phyloP scores from a whole-genome alignment of 1,140 invertebrate genomes.

The Penaeus vannamei region DNA sequence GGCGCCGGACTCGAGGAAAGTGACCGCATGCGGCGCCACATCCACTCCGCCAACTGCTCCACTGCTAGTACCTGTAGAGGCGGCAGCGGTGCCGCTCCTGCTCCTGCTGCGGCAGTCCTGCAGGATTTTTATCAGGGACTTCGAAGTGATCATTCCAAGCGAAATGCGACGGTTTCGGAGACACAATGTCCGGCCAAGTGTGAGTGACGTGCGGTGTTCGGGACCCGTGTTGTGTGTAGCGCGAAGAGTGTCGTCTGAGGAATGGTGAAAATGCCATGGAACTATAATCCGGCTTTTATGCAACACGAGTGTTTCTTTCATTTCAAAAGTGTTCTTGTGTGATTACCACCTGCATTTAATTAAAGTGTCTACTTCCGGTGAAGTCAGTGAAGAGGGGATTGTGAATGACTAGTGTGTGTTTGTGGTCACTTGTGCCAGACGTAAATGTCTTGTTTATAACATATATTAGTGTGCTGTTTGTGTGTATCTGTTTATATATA shows the following conservation, averaged over 20 bases:
- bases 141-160: background rate
- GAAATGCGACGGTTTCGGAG: conserved; percentile 46
- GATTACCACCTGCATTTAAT: too few species aligned
- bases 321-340: too few species aligned
- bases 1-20: conserved; percentile 54
- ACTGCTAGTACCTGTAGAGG: conserved; percentile 36
- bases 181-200: conserved; percentile 35
- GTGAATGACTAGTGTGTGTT: too few species aligned
- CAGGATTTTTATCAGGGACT: background rate
- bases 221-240: background rate
- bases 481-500: too few species aligned
- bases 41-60: conserved; percentile 3
- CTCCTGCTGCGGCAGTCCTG: too few species aligned
- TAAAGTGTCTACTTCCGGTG: too few species aligned
- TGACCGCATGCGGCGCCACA: conserved; percentile 47
- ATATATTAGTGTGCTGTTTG: too few species aligned
- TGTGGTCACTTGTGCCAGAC: too few species aligned
- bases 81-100: conserved; percentile 36
- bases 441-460: too few species aligned
- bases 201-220: conserved; percentile 22
- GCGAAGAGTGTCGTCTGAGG: background rate
- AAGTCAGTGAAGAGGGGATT: too few species aligned
- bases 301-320: too few species aligned
- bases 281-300: too few species aligned
- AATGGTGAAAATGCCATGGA: background rate